Conservation (phyloP, 2,113 vertebrate genomes). For the Archocentrus centrarchus region DNA sequence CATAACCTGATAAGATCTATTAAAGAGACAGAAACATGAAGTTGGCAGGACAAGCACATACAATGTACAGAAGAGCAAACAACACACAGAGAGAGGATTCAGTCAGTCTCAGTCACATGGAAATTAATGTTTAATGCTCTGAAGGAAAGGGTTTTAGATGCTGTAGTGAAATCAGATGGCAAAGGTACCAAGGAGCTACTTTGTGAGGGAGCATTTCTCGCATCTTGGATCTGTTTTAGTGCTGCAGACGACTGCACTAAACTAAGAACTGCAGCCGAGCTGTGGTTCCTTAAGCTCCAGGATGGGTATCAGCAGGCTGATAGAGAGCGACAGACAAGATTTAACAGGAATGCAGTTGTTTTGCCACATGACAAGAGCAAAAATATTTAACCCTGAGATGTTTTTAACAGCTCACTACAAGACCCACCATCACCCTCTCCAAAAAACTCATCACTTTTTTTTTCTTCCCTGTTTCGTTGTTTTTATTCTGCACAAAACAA, state of each 20-base stretch:
- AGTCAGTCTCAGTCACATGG: not conserved
- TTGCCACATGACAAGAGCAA: not conserved
- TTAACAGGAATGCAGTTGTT: conserved; percentile 15
- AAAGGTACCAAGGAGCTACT: no score
- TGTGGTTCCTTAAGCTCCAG: not conserved
- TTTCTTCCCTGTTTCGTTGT: accelerated
- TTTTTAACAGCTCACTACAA: not conserved
- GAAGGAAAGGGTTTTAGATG: not conserved
- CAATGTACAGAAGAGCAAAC: not conserved
- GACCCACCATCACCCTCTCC: not conserved
- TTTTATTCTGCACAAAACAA: not conserved
- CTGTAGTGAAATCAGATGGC: no score
- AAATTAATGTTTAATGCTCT: not conserved
- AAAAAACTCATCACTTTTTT: not conserved
- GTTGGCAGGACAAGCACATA: not conserved
- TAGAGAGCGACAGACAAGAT: not conserved
- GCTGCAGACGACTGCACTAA: not conserved
- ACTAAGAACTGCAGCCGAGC: not conserved
- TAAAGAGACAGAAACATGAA: not conserved
- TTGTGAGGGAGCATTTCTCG: accelerated
- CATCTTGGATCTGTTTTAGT: not conserved
- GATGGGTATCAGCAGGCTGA: not conserved
- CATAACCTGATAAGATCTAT: not conserved
- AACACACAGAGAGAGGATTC: not conserved
- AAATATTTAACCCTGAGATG: not conserved